phyloP scores from a whole-genome alignment of 2,888 invertebrate species.

The Callimorpha dominula region DNA sequence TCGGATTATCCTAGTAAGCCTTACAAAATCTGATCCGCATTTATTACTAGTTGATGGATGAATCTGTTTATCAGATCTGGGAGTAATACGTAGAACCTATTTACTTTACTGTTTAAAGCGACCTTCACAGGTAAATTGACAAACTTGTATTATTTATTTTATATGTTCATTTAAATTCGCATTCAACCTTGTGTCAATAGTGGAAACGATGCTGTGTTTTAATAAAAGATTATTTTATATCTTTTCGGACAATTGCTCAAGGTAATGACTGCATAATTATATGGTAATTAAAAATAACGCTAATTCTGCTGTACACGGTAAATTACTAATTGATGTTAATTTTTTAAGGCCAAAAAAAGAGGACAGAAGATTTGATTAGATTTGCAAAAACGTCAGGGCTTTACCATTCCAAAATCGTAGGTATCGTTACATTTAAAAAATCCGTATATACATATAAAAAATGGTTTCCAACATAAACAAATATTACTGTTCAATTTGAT shows the following conservation, averaged over 20 bases:
- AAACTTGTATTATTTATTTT: slow-evolving; percentile 17
- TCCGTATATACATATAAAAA: too few relatives aligned
- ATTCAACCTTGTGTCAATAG: slow-evolving; percentile 18
- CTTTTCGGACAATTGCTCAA: background rate
- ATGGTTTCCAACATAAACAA: too few relatives aligned
- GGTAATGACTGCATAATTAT: background rate
- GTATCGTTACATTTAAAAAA: too few relatives aligned
- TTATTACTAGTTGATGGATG: too few relatives aligned
- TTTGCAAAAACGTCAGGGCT: too few relatives aligned
- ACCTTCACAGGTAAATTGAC: background rate
- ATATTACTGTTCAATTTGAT: too few relatives aligned
- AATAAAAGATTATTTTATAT: background rate
- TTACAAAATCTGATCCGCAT: slow-evolving; percentile 23
- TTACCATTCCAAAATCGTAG: too few relatives aligned
- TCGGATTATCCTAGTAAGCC: slow-evolving; percentile 36
- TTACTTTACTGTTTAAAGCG: slow-evolving; percentile 16
- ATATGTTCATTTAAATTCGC: background rate
- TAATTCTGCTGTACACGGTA: background rate
- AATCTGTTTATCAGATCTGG: too few relatives aligned
- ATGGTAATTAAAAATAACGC: background rate
- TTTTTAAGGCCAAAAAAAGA: background rate
- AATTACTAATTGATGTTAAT: background rate
- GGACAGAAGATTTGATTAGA: background rate
- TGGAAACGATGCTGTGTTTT: background rate
- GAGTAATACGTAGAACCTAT: background rate